Percentiles rank a stretch among this genome's conserved stretches.
These are phyloP conservation scores for Phalacrocorax carbo DNA, from an alignment of 2,113 vertebrate genomes.

Conservation along the genomic window DNA sequence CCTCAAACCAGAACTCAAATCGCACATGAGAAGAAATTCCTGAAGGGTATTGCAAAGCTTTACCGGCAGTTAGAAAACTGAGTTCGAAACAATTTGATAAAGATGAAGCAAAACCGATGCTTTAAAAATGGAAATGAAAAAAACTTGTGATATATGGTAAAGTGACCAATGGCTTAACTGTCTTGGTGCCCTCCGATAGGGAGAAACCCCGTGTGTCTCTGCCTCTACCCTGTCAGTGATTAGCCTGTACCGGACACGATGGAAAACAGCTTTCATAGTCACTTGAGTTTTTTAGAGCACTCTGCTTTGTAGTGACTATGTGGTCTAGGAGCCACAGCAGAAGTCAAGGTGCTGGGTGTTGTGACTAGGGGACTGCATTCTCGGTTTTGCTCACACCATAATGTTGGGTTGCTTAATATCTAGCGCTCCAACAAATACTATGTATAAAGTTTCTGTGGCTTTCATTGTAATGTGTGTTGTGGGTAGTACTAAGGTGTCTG, in stretches of 20 bases:
- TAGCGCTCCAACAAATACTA: too few species aligned
- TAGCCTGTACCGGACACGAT: background rate
- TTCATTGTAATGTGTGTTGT: accelerated
- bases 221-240: too few species aligned
- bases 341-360: too few species aligned
- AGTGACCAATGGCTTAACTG: background rate
- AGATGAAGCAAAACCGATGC: background rate
- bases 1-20: background rate
- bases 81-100: background rate
- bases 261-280: background rate
- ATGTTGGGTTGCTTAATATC: accelerated
- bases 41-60: background rate
- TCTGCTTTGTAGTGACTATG: accelerated
- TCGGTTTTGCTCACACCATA: accelerated
- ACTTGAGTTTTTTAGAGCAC: background rate
- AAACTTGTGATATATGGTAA: background rate
- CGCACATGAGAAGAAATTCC: accelerated
- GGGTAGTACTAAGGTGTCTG: too few species aligned
- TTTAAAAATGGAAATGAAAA: background rate
- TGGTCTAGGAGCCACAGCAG: background rate
- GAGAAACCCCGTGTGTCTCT: accelerated
- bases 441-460: background rate
- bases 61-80: background rate
- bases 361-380: background rate
- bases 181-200: too few species aligned